These are phyloP conservation scores for Formicarius rufipectus DNA, from an alignment of 2,113 vertebrate genomes.

Conservation along the genomic window DNA sequence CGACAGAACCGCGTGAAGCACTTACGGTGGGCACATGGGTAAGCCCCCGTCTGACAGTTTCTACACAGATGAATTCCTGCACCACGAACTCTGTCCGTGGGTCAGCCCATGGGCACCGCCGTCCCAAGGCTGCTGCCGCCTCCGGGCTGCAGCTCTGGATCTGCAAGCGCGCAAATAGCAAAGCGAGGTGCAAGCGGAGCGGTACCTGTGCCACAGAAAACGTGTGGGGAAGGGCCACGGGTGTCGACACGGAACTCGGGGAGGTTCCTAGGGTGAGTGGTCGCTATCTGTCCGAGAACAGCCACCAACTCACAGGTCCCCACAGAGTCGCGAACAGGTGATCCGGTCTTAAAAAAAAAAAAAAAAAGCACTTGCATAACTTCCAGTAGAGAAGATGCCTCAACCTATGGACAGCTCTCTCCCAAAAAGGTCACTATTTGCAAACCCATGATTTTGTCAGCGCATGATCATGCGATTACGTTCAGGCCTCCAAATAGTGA, in stretches of 20 bases:
- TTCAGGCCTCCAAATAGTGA: neutral
- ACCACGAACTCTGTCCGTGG: neutral
- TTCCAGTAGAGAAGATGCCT: neutral
- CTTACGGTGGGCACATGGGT: neutral
- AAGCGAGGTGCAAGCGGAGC: neutral
- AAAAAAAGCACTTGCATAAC: neutral
- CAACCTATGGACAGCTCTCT: neutral
- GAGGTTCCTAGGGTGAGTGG: too few species aligned
- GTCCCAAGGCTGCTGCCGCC: neutral
- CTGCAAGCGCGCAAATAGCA: rapidly evolving
- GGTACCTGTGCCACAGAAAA: neutral
- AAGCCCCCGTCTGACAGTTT: neutral
- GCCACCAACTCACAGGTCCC: neutral
- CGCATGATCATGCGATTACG: neutral
- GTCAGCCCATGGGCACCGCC: neutral
- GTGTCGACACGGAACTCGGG: neutral
- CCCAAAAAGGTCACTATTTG: neutral
- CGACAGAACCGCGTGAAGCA: neutral
- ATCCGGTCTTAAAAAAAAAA: neutral
- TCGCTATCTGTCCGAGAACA: neutral
- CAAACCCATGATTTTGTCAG: neutral
- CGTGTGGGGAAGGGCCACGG: neutral
- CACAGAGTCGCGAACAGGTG: rapidly evolving
- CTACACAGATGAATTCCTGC: neutral
- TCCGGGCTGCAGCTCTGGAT: neutral